phyloP scores from a whole-genome alignment of 1,140 invertebrate species.

The Pseudomyrmex dendroicus region DNA sequence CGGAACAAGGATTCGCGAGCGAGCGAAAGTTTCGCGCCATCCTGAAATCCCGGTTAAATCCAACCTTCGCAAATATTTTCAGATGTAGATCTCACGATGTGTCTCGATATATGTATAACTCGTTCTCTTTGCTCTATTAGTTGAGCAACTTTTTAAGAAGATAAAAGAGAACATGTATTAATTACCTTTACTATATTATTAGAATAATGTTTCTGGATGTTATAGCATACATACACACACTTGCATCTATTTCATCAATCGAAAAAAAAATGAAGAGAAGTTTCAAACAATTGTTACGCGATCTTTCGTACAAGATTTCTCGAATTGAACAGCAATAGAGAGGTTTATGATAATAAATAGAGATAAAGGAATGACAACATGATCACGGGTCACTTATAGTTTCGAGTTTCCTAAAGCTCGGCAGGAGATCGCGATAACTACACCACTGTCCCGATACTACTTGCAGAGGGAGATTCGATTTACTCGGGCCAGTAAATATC shows the following conservation, averaged over 20 bases:
- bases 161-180: background rate
- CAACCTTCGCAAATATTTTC: slow-evolving; percentile 38
- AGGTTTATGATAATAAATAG: background rate
- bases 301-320: background rate
- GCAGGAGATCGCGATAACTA: background rate
- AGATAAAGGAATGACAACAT: background rate
- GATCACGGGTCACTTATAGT: background rate
- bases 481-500: slow-evolving; percentile 70
- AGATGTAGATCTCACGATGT: background rate
- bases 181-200: background rate
- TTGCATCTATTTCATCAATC: too few relatives aligned
- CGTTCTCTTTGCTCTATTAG: background rate
- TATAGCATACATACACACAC: background rate
- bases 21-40: slow-evolving; percentile 38
- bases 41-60: slow-evolving; percentile 37
- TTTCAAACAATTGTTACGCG: background rate
- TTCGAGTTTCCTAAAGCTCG: background rate
- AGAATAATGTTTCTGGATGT: background rate
- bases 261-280: background rate
- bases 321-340: too few relatives aligned
- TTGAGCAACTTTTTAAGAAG: background rate
- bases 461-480: slow-evolving; percentile 38
- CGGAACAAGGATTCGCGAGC: slow-evolving; percentile 46
- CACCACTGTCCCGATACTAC: slow-evolving; percentile 23
- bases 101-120: background rate